Base-by-base conservation (phyloP, 2,888 invertebrate genomes). In the Apodemia zela region DNA sequence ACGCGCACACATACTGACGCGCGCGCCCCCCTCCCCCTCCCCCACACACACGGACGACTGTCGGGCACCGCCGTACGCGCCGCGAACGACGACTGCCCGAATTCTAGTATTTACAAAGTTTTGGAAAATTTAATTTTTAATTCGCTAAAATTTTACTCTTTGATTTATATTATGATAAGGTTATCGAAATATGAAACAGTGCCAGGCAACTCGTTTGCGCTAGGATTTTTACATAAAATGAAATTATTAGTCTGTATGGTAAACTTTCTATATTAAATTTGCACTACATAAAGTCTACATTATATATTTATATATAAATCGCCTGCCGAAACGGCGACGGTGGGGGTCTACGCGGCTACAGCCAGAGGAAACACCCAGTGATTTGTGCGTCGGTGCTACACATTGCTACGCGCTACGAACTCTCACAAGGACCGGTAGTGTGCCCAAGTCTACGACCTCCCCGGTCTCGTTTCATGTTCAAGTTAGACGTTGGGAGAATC, bases 81-180 rank as follows among this genome's bases (percentile, higher is more conserved):
- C 82, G 78, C 80, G 87, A 82, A 82, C 78, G 77, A 77, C 69
- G 67, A 68, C 68, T 79, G 82, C 85, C 87, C 89, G 82, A 86
- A 86, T 87, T 89, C 86, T 89, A 90, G 89, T 85, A 87, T 89
- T 89, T 90, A 89, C 88, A 87, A 87, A 88, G 82, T 90, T 90
- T 90, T 90, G 89, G 86, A 90, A 89, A 87, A 83, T 89, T 89
- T 89, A 89, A 89, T 90, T 91, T 89, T 87, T 87, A 89, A 90
- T 88, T 89, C 90, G 90, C 90, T 89, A 89, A 89, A 89, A 87
- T 88, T 90, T 90, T 89, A 90, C 89, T 89, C 87, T 82, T 89
- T 90, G 83, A 89, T 90, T 90, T 89, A 82, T 88, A 87, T 85
- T 85, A 89, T 84, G 87, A 81, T 88, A 89, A 86, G 89, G 79